Evolutionary conservation across 2,113 vertebrate species (phyloP).

Genomic region (Phainopepla nitens): DNA sequence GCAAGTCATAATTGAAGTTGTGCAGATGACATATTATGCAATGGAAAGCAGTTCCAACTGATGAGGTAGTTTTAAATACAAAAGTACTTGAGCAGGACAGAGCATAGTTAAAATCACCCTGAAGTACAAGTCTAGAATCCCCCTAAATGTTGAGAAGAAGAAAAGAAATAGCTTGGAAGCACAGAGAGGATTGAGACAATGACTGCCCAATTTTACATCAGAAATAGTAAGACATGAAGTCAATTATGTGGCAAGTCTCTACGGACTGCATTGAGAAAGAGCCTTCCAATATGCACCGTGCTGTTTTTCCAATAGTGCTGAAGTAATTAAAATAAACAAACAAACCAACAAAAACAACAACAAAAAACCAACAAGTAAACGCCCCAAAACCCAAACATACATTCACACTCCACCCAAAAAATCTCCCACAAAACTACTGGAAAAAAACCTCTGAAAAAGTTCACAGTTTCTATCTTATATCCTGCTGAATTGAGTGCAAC

Average conservation of each 20-base stretch:
- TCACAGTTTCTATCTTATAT: not conserved
- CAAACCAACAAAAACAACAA: not conserved
- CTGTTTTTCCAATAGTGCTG: not conserved
- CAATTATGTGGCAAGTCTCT: not conserved
- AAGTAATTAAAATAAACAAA: not conserved
- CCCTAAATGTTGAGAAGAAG: not conserved
- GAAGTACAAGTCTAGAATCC: not conserved
- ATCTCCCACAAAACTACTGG: rapidly evolving
- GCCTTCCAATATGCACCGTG: not conserved
- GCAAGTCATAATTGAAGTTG: not conserved
- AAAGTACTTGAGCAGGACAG: not conserved
- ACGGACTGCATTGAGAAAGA: not conserved
- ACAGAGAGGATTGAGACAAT: not conserved
- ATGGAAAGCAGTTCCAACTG: not conserved
- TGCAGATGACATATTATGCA: not conserved
- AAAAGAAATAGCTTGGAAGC: not conserved
- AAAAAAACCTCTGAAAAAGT: not conserved
- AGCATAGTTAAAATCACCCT: not conserved
- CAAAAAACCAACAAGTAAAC: not conserved
- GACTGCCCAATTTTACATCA: not conserved
- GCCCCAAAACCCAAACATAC: not conserved
- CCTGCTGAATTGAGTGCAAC: not conserved
- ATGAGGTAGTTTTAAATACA: not conserved
- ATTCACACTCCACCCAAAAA: not conserved
- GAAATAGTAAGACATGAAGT: not conserved